phyloP scores from a whole-genome alignment of 2,113 vertebrate genomes.

The Scophthalmus maximus region DNA sequence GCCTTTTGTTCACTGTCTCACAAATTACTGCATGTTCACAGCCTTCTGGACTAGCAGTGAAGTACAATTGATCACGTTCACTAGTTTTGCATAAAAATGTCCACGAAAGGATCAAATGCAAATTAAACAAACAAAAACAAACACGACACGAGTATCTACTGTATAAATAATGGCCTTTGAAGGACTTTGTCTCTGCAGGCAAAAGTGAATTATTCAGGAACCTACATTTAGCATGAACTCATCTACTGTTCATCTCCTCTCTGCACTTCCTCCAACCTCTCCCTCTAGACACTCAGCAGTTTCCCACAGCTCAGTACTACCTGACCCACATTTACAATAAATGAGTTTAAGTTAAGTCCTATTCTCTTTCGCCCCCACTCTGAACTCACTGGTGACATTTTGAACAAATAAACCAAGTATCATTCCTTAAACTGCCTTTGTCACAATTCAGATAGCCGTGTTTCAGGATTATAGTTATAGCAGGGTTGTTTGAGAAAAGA shows the following conservation, averaged over 20 bases:
- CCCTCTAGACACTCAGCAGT: conserved; percentile 26
- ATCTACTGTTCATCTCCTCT: conserved; percentile 25
- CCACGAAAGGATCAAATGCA: not conserved
- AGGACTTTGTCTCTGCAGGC: conserved; percentile 52
- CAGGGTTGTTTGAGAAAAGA: not conserved
- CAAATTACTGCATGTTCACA: not conserved
- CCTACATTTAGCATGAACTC: conserved; percentile 67
- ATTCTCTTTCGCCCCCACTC: not conserved
- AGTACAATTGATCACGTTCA: not conserved
- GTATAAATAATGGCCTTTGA: conserved; percentile 41
- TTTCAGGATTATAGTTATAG: not conserved
- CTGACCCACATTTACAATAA: conserved; percentile 40
- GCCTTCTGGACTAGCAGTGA: not conserved
- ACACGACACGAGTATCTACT: conserved; percentile 6
- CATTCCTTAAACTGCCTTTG: not conserved
- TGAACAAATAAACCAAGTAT: not conserved
- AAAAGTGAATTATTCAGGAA: conserved; percentile 70
- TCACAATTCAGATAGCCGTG: not conserved
- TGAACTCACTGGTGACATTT: conserved; percentile 1
- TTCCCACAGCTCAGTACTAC: conserved; percentile 22
- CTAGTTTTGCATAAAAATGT: not conserved
- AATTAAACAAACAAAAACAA: conserved; percentile 24
- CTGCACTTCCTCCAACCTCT: conserved; percentile 24
- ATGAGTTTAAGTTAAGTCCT: not conserved
- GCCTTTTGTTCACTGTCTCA: conserved; percentile 37